These are phyloP conservation scores for Erebia aethiops DNA, from an alignment of 2,888 invertebrate species.

Conservation along the genomic window DNA sequence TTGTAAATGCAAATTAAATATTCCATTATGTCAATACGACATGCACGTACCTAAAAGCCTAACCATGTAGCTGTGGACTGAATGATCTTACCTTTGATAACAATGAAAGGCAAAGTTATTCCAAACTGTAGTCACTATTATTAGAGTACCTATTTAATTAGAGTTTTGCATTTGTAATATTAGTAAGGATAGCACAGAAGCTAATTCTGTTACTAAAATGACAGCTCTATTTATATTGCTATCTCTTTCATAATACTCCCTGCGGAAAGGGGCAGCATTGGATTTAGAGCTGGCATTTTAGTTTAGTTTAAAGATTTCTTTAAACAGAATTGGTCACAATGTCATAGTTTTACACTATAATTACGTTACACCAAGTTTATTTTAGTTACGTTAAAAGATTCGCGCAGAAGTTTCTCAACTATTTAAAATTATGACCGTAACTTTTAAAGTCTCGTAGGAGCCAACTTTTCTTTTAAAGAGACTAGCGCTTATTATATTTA, in stretches of 20 bases:
- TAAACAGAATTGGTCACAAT: too few relatives aligned
- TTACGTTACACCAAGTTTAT: not conserved
- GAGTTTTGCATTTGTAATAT: not conserved
- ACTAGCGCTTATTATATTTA: not conserved
- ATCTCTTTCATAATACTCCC: too few relatives aligned
- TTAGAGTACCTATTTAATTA: too few relatives aligned
- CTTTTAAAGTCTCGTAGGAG: not conserved
- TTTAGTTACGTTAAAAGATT: constrained; percentile 1
- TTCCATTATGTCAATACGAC: constrained; percentile 2
- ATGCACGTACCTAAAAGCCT: not conserved
- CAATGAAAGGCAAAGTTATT: not conserved
- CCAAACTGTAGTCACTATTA: not conserved
- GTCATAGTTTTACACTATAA: not conserved
- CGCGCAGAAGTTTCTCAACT: not conserved
- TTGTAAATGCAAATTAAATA: constrained; percentile 7
- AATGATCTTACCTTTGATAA: not conserved
- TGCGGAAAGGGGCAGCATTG: too few relatives aligned
- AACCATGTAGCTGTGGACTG: not conserved
- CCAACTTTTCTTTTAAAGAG: constrained; percentile 6
- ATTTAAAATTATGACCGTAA: constrained; percentile 7
- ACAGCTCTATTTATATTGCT: too few relatives aligned
- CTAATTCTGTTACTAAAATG: too few relatives aligned
- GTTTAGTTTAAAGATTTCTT: too few relatives aligned
- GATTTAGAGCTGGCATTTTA: too few relatives aligned
- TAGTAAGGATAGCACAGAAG: not conserved